Base-by-base conservation (phyloP, 1,140 invertebrate species). In the Berghia stephanieae region DNA sequence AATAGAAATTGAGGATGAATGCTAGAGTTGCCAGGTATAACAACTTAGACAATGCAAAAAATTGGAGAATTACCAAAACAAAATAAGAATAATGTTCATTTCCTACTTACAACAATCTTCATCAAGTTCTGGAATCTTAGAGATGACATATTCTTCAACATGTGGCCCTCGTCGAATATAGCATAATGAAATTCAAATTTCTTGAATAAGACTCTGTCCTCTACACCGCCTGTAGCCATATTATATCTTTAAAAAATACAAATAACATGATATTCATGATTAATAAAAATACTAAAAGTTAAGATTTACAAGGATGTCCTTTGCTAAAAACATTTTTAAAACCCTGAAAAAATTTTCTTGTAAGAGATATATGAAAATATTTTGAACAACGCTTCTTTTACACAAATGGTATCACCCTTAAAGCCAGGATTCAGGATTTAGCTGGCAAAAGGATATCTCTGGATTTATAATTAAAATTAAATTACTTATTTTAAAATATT, bases 111-210 rank as follows among this genome's bases (percentile, higher is more conserved):
- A 86, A 94, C 95, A 57, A 98, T 95, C 83, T 93, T 94, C 82
- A 97, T 94, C 18, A 99, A 91, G 87, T 95, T 94, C 83, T 96
- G 93, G 85, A 96, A 99, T 83, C 97, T 91, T 78, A 94, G 92
- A 5, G 96, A 96, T 46, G 93, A 93, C 96, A 98, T 98, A 88
- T 98, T 99, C 88, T 99, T 98, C 8, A 99, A 90, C 96, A 98
- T 97, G 84, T 99, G 97, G 0, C 96, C 97, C 88, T 99, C 97
- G 89, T 99, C 97, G 88, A 98, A 98, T 38, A 99, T 92, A 0
- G 97, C 95, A 86, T 98, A 98, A 84, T 97, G 93, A 85, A 98
- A 93, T 24, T 93, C 92, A 68, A 96, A 93, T 43, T 96, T 94
- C 69, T 96, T 94, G 88, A 98, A 98, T 89, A 99, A 93, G 84